phyloP scores from a whole-genome alignment of 2,797 vertebrate species.

The Enteromius viviparus region DNA sequence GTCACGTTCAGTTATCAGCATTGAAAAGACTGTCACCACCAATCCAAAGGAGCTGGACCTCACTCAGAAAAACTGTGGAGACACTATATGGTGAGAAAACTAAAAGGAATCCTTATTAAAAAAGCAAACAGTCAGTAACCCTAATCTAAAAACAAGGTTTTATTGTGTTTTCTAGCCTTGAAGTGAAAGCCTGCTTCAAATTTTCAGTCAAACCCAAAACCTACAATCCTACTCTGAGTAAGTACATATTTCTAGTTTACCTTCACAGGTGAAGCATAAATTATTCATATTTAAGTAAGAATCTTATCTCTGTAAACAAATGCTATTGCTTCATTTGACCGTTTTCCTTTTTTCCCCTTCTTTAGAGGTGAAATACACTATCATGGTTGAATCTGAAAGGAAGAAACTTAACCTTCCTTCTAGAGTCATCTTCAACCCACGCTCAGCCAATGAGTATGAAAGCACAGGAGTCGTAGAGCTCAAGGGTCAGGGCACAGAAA shows the following conservation, averaged over 20 bases:
- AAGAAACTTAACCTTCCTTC: slow-evolving; percentile 71
- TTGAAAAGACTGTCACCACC: slow-evolving; percentile 83
- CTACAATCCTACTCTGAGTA: slow-evolving; percentile 86
- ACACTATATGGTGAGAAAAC: slow-evolving; percentile 71
- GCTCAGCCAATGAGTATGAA: slow-evolving; percentile 58
- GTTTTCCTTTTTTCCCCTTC: slow-evolving; percentile 8
- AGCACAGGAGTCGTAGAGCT: slow-evolving; percentile 76
- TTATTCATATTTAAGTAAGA: background rate
- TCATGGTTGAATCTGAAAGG: slow-evolving; percentile 83
- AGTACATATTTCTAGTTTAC: slow-evolving; percentile 66
- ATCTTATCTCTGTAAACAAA: slow-evolving; percentile 9
- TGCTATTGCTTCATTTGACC: background rate
- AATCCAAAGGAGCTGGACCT: slow-evolving; percentile 85
- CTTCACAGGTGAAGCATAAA: background rate
- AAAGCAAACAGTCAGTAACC: background rate
- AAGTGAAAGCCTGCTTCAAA: slow-evolving; percentile 85
- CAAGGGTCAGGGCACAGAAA: slow-evolving; percentile 69
- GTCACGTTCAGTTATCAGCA: slow-evolving; percentile 87
- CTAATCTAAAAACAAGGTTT: background rate
- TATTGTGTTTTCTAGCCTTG: slow-evolving; percentile 75
- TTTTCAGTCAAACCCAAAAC: slow-evolving; percentile 81
- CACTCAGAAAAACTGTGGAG: slow-evolving; percentile 77
- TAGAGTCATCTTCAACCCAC: slow-evolving; percentile 77
- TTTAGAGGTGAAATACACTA: slow-evolving; percentile 80
- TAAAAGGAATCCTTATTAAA: background rate